These are phyloP conservation scores for Xerus inauris DNA, from an alignment of 2,113 vertebrate species.

Conservation along the genomic window DNA sequence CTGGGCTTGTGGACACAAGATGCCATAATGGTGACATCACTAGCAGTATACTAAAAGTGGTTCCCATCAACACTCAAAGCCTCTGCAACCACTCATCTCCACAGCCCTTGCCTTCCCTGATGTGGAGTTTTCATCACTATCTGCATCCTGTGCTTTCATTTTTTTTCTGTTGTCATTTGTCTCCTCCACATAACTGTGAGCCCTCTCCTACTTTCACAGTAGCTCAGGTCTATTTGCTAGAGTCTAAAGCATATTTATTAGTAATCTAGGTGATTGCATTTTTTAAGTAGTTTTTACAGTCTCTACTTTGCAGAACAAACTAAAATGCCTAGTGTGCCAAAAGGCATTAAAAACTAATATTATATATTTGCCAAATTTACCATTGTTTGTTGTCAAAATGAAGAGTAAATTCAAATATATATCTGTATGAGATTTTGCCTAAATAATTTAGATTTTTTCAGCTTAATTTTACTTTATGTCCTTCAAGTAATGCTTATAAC, in stretches of 20 bases:
- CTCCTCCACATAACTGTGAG: no score
- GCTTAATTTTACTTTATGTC: not conserved
- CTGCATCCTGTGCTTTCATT: no score
- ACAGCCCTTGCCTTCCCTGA: no score
- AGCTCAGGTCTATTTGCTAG: no score
- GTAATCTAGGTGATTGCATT: not conserved
- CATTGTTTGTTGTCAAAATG: not conserved
- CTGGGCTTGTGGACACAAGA: slow-evolving; percentile 96
- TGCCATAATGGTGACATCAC: slow-evolving; percentile 92
- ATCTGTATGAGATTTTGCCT: not conserved
- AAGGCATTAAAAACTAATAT: not conserved
- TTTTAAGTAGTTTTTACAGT: not conserved
- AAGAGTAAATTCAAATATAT: not conserved
- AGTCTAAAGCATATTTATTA: not conserved
- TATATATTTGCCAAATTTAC: not conserved
- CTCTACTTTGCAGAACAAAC: not conserved
- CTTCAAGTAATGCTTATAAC: not conserved
- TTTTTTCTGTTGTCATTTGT: no score
- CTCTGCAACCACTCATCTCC: no score
- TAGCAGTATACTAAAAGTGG: slow-evolving; percentile 92
- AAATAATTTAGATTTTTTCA: not conserved
- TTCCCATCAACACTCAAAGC: slow-evolving; percentile 90
- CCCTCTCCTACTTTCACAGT: no score
- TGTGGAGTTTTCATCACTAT: no score
- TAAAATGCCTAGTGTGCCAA: not conserved